Evolutionary conservation across 1,140 invertebrate genomes (phyloP).

Genomic region (Galleria mellonella): DNA sequence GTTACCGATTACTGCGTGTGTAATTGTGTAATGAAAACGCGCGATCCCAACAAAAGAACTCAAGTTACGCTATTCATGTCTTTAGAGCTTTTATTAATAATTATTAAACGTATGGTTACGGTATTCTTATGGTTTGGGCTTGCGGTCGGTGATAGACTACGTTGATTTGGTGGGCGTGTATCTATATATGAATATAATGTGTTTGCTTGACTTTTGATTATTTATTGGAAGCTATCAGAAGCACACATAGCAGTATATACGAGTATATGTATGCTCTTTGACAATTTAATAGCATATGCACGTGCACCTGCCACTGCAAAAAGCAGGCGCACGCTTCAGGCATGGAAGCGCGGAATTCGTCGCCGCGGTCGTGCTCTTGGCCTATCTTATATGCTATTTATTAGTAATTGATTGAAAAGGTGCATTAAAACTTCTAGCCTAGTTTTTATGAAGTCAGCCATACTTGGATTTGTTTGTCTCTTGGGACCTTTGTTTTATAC

Average conservation of each 20-base stretch:
- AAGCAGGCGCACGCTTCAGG: slow-evolving; percentile 66
- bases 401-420: slow-evolving; percentile 67
- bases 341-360: slow-evolving; percentile 64
- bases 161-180: not conserved
- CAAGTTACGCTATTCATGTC: slow-evolving; percentile 19
- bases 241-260: slow-evolving; percentile 14
- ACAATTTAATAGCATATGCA: slow-evolving; percentile 72
- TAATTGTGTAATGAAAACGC: slow-evolving; percentile 29
- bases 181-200: not conserved
- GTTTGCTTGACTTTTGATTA: slow-evolving; percentile 45
- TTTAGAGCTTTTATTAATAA: slow-evolving; percentile 30
- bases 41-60: slow-evolving; percentile 15
- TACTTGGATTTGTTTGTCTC: slow-evolving; percentile 20
- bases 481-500: slow-evolving; percentile 8
- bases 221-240: slow-evolving; percentile 47
- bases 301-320: slow-evolving; percentile 66
- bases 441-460: slow-evolving; percentile 17
- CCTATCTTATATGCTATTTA: slow-evolving; percentile 68
- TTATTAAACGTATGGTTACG: slow-evolving; percentile 27
- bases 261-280: slow-evolving; percentile 51
- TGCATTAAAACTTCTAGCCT: slow-evolving; percentile 37
- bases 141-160: slow-evolving; percentile 17
- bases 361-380: slow-evolving; percentile 47
- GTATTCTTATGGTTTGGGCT: too few species aligned
- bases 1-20: slow-evolving; percentile 45